Evolutionary conservation across 2,888 invertebrate genomes (phyloP).

Genomic region (Dolichopus griseipennis): DNA sequence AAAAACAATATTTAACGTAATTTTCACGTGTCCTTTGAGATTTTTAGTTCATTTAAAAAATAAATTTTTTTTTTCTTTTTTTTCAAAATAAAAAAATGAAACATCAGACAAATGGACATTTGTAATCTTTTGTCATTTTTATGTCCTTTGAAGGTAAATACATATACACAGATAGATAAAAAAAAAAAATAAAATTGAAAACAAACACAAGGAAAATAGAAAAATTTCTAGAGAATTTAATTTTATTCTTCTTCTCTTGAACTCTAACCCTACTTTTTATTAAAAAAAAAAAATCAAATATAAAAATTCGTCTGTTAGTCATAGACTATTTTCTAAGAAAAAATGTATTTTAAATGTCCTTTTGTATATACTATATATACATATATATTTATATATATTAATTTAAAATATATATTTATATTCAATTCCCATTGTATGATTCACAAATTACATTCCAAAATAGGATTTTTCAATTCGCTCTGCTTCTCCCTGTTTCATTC

Average conservation of each 20-base stretch:
- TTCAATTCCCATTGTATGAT: not conserved
- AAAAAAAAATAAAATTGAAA: too few relatives aligned
- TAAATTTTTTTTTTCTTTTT: too few relatives aligned
- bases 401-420: not conserved
- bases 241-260: too few relatives aligned
- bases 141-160: not conserved
- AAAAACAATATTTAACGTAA: not conserved
- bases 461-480: too few relatives aligned
- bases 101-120: not conserved
- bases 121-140: slow-evolving; percentile 5
- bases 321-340: not conserved
- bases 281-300: not conserved
- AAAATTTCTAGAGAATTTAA: too few relatives aligned
- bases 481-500: too few relatives aligned
- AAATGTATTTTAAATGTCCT: not conserved
- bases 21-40: slow-evolving; percentile 4
- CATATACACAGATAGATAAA: too few relatives aligned
- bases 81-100: too few relatives aligned
- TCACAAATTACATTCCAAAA: not conserved
- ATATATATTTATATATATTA: too few relatives aligned
- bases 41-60: not conserved
- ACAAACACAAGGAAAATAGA: too few relatives aligned
- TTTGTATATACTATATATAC: not conserved
- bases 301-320: not conserved
- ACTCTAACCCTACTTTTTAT: too few relatives aligned